Evolutionary conservation across 2,113 vertebrate species (phyloP).

Genomic region (Paramormyrops kingsleyae): DNA sequence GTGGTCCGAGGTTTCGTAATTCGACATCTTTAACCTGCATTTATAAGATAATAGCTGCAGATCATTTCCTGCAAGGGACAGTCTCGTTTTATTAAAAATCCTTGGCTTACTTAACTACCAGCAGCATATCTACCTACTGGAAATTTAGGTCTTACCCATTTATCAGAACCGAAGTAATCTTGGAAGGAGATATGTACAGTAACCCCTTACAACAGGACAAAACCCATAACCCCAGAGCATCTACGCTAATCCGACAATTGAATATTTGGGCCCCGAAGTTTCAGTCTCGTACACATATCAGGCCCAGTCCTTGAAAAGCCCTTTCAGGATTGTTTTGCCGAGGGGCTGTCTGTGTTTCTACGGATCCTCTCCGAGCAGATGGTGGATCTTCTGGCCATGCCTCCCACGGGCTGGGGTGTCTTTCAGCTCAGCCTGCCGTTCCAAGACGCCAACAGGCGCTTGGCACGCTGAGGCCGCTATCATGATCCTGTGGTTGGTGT

Average conservation of each 20-base stretch:
- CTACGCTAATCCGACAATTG: background rate
- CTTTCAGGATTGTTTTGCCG: slow-evolving; percentile 41
- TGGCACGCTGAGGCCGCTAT: slow-evolving; percentile 46
- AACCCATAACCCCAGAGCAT: background rate
- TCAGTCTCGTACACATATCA: background rate
- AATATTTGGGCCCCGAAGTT: background rate
- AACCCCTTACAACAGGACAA: background rate
- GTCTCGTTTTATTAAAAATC: background rate
- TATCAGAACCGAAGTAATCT: background rate
- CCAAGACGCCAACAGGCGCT: slow-evolving; percentile 47
- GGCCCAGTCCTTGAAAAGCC: slow-evolving; percentile 42
- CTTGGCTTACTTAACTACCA: background rate
- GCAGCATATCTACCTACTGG: background rate
- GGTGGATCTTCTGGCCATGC: slow-evolving; percentile 53
- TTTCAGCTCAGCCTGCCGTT: slow-evolving; percentile 51
- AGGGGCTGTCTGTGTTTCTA: slow-evolving; percentile 43
- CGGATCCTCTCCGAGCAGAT: slow-evolving; percentile 61
- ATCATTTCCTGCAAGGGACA: background rate
- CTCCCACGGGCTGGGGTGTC: slow-evolving; percentile 53
- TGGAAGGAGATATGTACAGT: background rate
- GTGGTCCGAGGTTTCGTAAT: background rate
- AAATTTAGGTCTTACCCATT: background rate
- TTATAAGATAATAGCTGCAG: too few relatives aligned
- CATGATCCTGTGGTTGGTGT: slow-evolving; percentile 51
- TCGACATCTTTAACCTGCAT: background rate